Evolutionary conservation across 2,113 vertebrate species (phyloP).

Genomic region (Oncorhynchus tshawytscha): DNA sequence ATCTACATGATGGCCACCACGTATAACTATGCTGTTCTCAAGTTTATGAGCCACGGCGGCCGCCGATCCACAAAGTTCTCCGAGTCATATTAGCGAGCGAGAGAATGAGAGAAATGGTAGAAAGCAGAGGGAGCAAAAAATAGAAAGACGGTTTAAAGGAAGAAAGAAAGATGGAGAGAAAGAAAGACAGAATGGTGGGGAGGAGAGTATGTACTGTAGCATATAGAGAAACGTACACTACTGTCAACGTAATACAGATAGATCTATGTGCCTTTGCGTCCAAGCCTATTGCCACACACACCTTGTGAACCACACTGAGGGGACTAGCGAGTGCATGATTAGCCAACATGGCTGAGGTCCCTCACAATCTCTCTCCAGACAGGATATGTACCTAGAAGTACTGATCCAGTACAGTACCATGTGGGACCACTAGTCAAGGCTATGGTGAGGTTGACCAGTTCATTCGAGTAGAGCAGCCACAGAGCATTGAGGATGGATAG

Average conservation of each 20-base stretch:
- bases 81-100: constrained; percentile 68
- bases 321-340: background rate
- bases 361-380: too few species aligned
- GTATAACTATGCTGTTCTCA: constrained; percentile 94
- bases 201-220: background rate
- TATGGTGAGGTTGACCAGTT: background rate
- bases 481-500: background rate
- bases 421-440: background rate
- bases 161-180: background rate
- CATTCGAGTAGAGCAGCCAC: background rate
- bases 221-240: background rate
- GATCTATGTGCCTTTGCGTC: background rate
- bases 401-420: too few species aligned
- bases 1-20: constrained; percentile 95
- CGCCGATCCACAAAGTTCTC: constrained; percentile 93
- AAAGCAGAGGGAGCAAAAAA: constrained; percentile 41
- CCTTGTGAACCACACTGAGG: background rate
- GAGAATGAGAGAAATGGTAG: constrained; percentile 65
- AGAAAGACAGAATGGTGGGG: background rate
- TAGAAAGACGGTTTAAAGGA: background rate
- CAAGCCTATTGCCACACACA: too few species aligned
- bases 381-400: too few species aligned
- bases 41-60: constrained; percentile 93
- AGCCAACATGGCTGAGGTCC: background rate
- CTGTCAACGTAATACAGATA: background rate